Evolutionary conservation across 2,888 invertebrate genomes (phyloP).

Genomic region (Hypomecis atomaria): DNA sequence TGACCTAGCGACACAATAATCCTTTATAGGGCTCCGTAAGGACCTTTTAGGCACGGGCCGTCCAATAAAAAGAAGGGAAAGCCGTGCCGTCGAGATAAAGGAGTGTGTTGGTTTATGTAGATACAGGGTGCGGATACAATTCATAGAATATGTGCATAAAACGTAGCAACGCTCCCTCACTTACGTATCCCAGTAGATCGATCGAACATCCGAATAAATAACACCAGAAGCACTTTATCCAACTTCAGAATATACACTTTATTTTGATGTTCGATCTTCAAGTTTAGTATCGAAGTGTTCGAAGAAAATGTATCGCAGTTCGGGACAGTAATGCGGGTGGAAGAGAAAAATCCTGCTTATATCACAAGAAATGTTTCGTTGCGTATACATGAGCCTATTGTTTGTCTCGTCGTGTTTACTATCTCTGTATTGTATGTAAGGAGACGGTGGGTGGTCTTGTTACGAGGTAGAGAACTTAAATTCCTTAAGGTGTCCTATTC

Average conservation of each 20-base stretch:
- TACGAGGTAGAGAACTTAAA: background rate
- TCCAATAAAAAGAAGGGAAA: conserved; percentile 16
- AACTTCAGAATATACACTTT: conserved; percentile 27
- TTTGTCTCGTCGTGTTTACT: conserved; percentile 36
- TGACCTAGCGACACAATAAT: conserved; percentile 16
- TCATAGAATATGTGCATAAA: conserved; percentile 36
- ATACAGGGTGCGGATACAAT: conserved; percentile 19
- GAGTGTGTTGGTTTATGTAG: conserved; percentile 26
- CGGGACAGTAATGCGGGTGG: conserved; percentile 40
- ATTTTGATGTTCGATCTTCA: conserved; percentile 25
- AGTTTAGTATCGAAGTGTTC: conserved; percentile 30
- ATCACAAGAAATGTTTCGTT: conserved; percentile 39
- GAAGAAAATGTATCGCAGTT: conserved; percentile 19
- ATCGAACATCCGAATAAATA: conserved; percentile 27
- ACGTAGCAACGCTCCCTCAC: conserved; percentile 17
- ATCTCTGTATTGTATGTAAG: conserved; percentile 8
- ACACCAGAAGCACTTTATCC: conserved; percentile 18
- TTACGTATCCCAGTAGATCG: conserved; percentile 27
- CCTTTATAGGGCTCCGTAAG: conserved; percentile 11
- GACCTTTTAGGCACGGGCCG: conserved; percentile 13
- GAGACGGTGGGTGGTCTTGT: background rate
- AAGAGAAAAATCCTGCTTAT: conserved; percentile 50
- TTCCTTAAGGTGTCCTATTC: too few relatives aligned
- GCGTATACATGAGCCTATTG: conserved; percentile 40
- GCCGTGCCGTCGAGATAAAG: conserved; percentile 10